These are phyloP conservation scores for Catostomus latipinnis DNA, from an alignment of 2,797 vertebrate genomes.

Conservation along the genomic window DNA sequence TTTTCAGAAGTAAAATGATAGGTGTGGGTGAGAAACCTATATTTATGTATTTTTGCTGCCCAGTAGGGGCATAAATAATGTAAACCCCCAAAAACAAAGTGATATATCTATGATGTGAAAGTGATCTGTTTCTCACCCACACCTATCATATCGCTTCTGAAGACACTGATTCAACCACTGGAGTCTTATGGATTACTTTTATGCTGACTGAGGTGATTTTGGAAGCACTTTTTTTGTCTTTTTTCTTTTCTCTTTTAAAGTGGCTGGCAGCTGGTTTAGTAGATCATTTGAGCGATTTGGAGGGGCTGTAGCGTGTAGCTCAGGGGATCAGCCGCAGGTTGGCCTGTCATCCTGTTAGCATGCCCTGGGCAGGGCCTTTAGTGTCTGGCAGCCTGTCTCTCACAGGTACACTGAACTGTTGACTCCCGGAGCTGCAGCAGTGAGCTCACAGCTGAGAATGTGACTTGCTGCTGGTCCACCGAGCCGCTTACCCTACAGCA, in stretches of 20 bases:
- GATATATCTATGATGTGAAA: too few relatives aligned
- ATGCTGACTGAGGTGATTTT: conserved; percentile 41
- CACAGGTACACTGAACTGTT: conserved; percentile 28
- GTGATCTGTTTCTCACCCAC: too few relatives aligned
- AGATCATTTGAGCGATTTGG: conserved; percentile 1
- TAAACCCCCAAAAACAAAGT: too few relatives aligned
- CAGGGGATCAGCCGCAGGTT: conserved; percentile 40
- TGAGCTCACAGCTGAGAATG: conserved; percentile 15
- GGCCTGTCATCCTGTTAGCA: conserved; percentile 28
- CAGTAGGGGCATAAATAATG: too few relatives aligned
- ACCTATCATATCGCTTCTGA: too few relatives aligned
- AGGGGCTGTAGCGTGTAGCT: conserved; percentile 21
- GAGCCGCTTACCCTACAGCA: conserved; percentile 32
- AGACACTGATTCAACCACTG: too few relatives aligned
- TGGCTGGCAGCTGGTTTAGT: conserved; percentile 16
- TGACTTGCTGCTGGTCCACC: conserved; percentile 15
- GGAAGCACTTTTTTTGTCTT: conserved; percentile 53
- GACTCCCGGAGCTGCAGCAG: conserved; percentile 1
- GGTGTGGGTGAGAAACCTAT: too few relatives aligned
- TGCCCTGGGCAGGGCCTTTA: conserved; percentile 30
- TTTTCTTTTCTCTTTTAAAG: conserved; percentile 66
- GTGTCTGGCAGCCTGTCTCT: conserved; percentile 19
- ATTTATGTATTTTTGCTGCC: too few relatives aligned
- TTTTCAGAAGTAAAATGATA: too few relatives aligned
- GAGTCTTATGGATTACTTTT: too few relatives aligned